Evolutionary conservation across 2,113 vertebrate species (phyloP), one percentile per base, ranked within the genome.

Genomic region (Kryptolebias marmoratus): DNA sequence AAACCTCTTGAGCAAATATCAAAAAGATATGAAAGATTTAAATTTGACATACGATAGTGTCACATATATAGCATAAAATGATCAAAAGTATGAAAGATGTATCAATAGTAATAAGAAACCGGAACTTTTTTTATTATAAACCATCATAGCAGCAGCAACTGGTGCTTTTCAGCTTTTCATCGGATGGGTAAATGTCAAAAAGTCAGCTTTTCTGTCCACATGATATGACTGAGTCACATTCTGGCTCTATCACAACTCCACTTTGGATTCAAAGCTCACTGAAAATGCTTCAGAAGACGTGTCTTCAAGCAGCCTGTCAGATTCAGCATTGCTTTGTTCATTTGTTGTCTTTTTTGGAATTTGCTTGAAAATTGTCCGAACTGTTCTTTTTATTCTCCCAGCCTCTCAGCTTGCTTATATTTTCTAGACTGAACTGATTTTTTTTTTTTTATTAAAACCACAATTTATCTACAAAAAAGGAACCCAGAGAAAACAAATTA

Each of bases 211-310:
- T 22, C 39, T 50, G 32, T 68, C 57, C 49, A 42, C 31, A 16
- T 36, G 72, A 75, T 50, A 30, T 36, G 54, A 66, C 4, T 76
- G 71, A 86, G 62, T 76, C 66, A 81, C 48, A 7, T 69, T 65
- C 47, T 52, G 70, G 42, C 61, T 79, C 45, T n/a, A 55, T 77
- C 66, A 65, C 58, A 73, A 77, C 54, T 64, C 45, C 79, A 70
- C 58, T 77, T 79, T 75, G 63, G 77, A 83, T 81, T 50, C 32
- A 71, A 71, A 64, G 71, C 73, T 52, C 60, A 52, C 47, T 75
- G 66, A 57, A 85, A 74, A 39, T 42, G 50, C 71, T 75, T 82
- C 78, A 86, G 74, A 77, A 71, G 71, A 76, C 58, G 58, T 56
- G 27, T 79, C 66, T 74, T 81, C 62, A 69, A 88, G 49, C 65